Evolutionary conservation across 2,888 invertebrate species (phyloP), one percentile per base, ranked within the genome.

Genomic region (Heliothis peltigera): DNA sequence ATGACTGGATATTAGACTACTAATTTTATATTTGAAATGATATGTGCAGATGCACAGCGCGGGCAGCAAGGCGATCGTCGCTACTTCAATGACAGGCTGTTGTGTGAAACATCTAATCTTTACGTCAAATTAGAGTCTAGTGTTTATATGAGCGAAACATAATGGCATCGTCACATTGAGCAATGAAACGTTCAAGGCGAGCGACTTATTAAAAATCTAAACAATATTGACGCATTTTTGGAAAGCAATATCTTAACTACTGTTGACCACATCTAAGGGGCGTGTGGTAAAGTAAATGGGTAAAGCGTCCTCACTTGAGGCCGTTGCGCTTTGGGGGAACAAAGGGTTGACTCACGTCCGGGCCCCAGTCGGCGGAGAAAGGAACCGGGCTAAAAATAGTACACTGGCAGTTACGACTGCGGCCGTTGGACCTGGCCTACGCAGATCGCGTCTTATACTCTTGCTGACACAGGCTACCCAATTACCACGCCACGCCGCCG

Each of bases 281-380:
- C 56, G 61, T 71, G 66, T 69, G 71, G 72, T 66, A 60, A 69
- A 77, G 77, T 70, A 78, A 79, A 77, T 72, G 70, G 79, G 72
- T 79, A 64, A 74, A 73, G 71, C 81, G 84, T 87, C 83, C 85
- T 89, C 80, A 80, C 65, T 75, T 81, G 87, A 87, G 89, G 89
- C 84, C 89, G 86, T 82, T 82, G 84, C 82, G 86, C 85, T 83
- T 80, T 77, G 80, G 85, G 85, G 89, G 87, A 90, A 92, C 91
- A 92, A 93, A 93, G 92, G 91, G 89, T 90, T 92, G 91, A 93
- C 87, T 93, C 92, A 93, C 86, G 92, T 91, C 91, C 92, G 89
- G 89, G 86, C 87, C 87, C 82, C 84, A 83, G 84, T 83, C 84
- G 83, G 74, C 83, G 85, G 89, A 91, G 92, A 92, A 92, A 92